Base-by-base conservation (phyloP, 2,113 vertebrate genomes). In the Strix uralensis region DNA sequence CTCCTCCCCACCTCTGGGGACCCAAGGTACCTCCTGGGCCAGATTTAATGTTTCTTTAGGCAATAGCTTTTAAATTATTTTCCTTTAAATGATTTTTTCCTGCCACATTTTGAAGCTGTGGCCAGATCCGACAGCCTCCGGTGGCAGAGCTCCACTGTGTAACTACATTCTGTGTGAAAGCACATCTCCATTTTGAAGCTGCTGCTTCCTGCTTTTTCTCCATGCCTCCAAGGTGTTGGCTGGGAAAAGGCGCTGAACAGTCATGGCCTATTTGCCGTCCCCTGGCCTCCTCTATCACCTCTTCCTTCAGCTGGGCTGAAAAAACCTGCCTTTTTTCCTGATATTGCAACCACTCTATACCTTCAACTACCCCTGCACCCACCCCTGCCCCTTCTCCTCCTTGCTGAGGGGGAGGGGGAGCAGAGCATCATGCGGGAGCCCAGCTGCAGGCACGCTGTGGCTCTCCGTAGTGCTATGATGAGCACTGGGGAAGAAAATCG, bases 391-490 rank as follows among this genome's bases (percentile, higher is more conserved):
- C 51, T 58, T 59, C 25, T 69, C 15, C 61, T 55, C 58, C 58
- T 82, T 18, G 29, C 57, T 3, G 6, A 46, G 57, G 57, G 17
- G 0, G 1, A 30, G 32, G 36, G 30, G 29, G 27, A 88, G 44
- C 63, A 29, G 70, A 82, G 23, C 36, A 11, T 18, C 42, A 9
- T 2, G 15, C 2, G 1, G 44, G 49, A 51, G 51, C 40, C 46
- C 63, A 15, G 9, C n/a, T 27, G 38, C 40, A 62, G 46, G 19
- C 23, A 25, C 2, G 1, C 27, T 3, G 1, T 9, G 46, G 46
- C 46, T 67, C 38, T 57, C 59, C 1, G 0, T 1, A 44, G 49
- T 1, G 1, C 36, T 25, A 21, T 2, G 0, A 25, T 7, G 34
- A 52, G 51, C 51, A 25, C 4, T 2, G 1, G 46, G 58, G 46